A percentile compares a stretch with the other conserved stretches of the same genome.
phyloP scores from a whole-genome alignment of 2,888 invertebrate species.

The Hymenopus coronatus region DNA sequence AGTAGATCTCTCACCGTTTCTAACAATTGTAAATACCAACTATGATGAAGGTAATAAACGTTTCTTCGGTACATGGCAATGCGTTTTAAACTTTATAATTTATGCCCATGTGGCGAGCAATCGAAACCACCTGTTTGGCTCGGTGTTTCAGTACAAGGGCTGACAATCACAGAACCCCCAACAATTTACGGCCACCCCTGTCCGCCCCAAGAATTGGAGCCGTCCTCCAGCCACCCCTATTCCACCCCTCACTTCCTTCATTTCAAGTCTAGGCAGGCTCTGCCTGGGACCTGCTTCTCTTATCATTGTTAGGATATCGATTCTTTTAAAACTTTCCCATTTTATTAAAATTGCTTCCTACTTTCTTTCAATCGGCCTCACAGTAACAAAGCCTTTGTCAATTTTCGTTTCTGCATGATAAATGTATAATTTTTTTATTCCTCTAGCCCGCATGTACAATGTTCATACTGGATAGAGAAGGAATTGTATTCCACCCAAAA shows the following conservation, averaged over 20 bases:
- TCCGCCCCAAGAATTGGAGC: neutral
- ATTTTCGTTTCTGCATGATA: neutral
- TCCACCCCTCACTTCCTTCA: neutral
- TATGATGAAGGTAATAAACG: too few species aligned
- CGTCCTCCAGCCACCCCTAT: neutral
- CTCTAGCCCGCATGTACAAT: too few species aligned
- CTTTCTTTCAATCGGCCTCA: neutral
- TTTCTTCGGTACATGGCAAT: too few species aligned
- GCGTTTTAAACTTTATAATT: too few species aligned
- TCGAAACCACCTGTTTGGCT: neutral
- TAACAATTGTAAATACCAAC: too few species aligned
- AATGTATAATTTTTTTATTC: neutral
- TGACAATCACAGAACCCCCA: neutral
- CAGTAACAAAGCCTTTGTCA: neutral
- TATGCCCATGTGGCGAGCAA: too few species aligned
- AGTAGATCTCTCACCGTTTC: too few species aligned
- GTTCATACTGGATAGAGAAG: too few species aligned
- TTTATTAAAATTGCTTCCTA: neutral
- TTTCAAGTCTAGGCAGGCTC: neutral
- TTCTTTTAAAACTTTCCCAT: neutral
- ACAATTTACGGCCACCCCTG: neutral
- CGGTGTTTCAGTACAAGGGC: neutral
- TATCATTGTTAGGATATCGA: neutral
- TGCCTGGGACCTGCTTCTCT: neutral
- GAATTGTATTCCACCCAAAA: too few species aligned